Base-by-base conservation (phyloP, 2,113 vertebrate species). In the Nanorana parkeri region DNA sequence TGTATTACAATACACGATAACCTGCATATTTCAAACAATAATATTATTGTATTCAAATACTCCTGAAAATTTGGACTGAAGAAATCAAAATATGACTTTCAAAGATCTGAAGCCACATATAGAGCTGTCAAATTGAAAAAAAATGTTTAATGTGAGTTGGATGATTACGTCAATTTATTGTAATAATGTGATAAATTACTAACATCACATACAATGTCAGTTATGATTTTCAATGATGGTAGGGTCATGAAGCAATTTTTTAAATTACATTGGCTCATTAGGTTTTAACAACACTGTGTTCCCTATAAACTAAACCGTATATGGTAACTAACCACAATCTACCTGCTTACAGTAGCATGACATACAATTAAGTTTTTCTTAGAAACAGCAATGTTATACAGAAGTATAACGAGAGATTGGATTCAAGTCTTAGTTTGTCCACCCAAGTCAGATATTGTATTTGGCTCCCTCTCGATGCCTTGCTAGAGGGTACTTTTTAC, bases 161-260 rank as follows among this genome's bases (percentile, higher is more conserved):
- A 63, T 71, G 67, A 80, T 71, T 80, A 41, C 36, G 26, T 58
- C n/a, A 11, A 71, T 47, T 71, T 63, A 71, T 71, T 80, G 55
- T 56, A 68, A 41, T 79, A 79, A 79, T 29, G 54, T 71, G 54
- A 71, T 71, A 71, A 60, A 68, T 69, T 71, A 20, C 55, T 24
- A 80, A 24, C 65, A 26, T 20, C 55, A 71, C 67, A 71, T 24
- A 52, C 28, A 63, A 71, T 71, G 66, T 80, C 66, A 63, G 54
- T 79, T 63, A 52, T 52, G 55, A 61, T 80, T 71, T 60, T 51
- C 4, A 24, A 28, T n/a, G 23, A 61, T 29, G 36, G 19, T 74
- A 28, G 24, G 17, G 20, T 74, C 71, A 74, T 75, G n/a, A 75
- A 61, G 23, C 55, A 75, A 60, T 75, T 15, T 75, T 74, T 20